Percentiles rank a stretch among this genome's conserved stretches.
These are phyloP conservation scores for Dolichallabes microphthalmus DNA, from an alignment of 2,113 vertebrate genomes.

Conservation along the genomic window DNA sequence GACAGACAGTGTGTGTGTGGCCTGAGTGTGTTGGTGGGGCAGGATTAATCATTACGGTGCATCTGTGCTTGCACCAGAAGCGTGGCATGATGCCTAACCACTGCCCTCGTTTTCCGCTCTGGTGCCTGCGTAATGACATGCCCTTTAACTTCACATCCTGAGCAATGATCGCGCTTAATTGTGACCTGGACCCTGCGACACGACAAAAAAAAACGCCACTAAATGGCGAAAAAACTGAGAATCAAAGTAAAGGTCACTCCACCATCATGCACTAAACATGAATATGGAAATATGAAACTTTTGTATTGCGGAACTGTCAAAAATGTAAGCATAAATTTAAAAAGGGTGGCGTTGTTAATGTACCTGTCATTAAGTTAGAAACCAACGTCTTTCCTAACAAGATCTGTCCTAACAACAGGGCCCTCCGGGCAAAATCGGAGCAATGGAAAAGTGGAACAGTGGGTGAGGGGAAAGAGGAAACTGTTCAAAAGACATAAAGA, in stretches of 20 bases:
- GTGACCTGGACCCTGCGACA: slow-evolving; percentile 49
- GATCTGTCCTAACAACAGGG: background rate
- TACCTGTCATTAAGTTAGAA: background rate
- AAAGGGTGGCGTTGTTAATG: background rate
- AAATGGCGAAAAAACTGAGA: slow-evolving; percentile 26
- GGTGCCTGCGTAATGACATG: slow-evolving; percentile 80
- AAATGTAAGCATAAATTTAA: background rate
- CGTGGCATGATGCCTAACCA: slow-evolving; percentile 70
- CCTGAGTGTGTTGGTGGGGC: slow-evolving; percentile 25
- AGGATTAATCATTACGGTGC: slow-evolving; percentile 57
- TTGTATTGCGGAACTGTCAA: background rate
- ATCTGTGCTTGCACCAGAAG: slow-evolving; percentile 74
- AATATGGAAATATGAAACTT: slow-evolving; percentile 17
- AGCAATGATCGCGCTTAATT: slow-evolving; percentile 78
- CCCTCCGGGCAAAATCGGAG: background rate
- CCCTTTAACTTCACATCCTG: slow-evolving; percentile 75
- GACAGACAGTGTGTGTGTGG: slow-evolving; percentile 43
- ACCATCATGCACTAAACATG: background rate
- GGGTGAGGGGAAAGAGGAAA: background rate
- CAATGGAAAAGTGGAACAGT: background rate
- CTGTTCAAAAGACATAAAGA: background rate
- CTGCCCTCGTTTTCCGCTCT: slow-evolving; percentile 77
- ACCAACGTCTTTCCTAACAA: background rate
- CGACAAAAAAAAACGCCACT: slow-evolving; percentile 30
- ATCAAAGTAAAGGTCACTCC: slow-evolving; percentile 15